Base-by-base conservation (phyloP, 2,888 invertebrate species). In the Parnassius orleans region DNA sequence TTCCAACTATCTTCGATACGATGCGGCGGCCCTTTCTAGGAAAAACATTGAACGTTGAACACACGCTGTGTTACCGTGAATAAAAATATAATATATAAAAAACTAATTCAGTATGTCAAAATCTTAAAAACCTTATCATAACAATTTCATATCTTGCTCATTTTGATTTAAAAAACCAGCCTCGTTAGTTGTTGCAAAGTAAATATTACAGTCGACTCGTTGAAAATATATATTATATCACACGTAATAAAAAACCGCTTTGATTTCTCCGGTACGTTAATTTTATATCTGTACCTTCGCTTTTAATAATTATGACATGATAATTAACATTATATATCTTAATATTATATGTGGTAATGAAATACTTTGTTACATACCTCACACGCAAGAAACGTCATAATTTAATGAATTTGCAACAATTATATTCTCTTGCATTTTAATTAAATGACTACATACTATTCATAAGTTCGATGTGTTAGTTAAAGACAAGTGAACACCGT, bases 1-100 rank as follows among this genome's bases (percentile, higher is more conserved):
- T 87, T 74, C 72, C 73, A 72, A 73, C 61, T 65, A 67, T 66
- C 57, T 73, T 74, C 74, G 76, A 78, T 79, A 80, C 76, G 75
- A 75, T 76, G 75, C 76, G 75, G 75, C 76, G 75, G 77, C 81
- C 84, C 83, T 84, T 89, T 86, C 86, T 82, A 80, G 79, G 84
- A 86, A 84, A 76, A 74, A 74, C 66, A 69, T 76, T 75, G 77
- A 79, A 78, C 78, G 71, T 71, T 69, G 75, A 68, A 78, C 76
- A 79, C 80, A 80, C 79, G 72, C 75, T 72, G 69, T 69, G 72
- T 69, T 70, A 53, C 72, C 71, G 12, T 52, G 15, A 24, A 52
- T 44, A 44, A 52, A 44, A 43, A 57, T 43, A 24, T 46, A 46
- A 33, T 33, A 33, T 33, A 33, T 33, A 33, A 7, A 33, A 7